Evolutionary conservation across 2,113 vertebrate species (phyloP).

Genomic region (Oryzias celebensis): DNA sequence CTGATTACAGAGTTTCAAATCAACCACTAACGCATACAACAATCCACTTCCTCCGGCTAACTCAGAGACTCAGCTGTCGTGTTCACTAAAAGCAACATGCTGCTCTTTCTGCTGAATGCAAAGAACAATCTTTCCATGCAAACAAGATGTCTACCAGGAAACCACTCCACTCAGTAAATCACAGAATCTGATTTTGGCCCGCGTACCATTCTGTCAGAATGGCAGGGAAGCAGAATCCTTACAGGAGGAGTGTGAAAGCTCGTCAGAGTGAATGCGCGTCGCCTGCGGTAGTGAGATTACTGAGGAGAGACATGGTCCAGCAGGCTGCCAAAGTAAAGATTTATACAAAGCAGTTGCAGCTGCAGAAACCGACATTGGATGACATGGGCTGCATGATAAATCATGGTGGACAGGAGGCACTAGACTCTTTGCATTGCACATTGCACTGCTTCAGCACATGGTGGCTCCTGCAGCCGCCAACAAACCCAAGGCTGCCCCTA

Average conservation of each 20-base stretch:
- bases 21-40: slow-evolving; percentile 72
- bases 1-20: slow-evolving; percentile 77
- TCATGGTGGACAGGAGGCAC: slow-evolving; percentile 72
- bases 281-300: slow-evolving; percentile 61
- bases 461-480: slow-evolving; percentile 13
- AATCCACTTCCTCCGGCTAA: slow-evolving; percentile 62
- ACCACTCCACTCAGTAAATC: slow-evolving; percentile 42
- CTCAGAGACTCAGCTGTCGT: slow-evolving; percentile 53
- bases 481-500: slow-evolving; percentile 47
- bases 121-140: slow-evolving; percentile 60
- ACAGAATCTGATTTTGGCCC: slow-evolving; percentile 54
- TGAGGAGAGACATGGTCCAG: slow-evolving; percentile 58
- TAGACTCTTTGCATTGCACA: slow-evolving; percentile 42
- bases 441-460: neutral
- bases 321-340: slow-evolving; percentile 72
- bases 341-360: slow-evolving; percentile 76
- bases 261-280: slow-evolving; percentile 61
- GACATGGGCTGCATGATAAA: slow-evolving; percentile 76
- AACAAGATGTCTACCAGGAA: slow-evolving; percentile 57
- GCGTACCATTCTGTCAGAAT: slow-evolving; percentile 50
- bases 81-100: slow-evolving; percentile 34
- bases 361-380: slow-evolving; percentile 76
- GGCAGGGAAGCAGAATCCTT: slow-evolving; percentile 59
- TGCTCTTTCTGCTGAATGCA: slow-evolving; percentile 33
- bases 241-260: slow-evolving; percentile 50